A percentile compares a stretch with the other conserved stretches of the same genome.
These are phyloP conservation scores for Corythornis leucogaster DNA, from an alignment of 2,797 vertebrate genomes.

Conservation along the genomic window DNA sequence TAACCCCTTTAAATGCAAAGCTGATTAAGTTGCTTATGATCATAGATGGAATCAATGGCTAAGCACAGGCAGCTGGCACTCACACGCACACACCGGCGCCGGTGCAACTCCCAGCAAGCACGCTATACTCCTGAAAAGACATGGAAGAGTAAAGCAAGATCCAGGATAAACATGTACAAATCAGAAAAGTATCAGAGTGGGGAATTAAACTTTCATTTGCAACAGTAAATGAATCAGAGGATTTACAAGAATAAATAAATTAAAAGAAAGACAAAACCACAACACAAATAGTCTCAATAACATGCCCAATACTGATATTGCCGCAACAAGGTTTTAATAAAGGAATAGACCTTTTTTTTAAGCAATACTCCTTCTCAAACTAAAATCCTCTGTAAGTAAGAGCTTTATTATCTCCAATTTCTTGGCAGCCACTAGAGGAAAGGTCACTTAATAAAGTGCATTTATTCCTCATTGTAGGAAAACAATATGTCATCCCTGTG, in stretches of 20 bases:
- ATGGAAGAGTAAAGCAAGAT: background rate
- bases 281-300: background rate
- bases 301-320: background rate
- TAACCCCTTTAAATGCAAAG: slow-evolving; percentile 24
- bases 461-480: slow-evolving; percentile 79
- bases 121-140: background rate
- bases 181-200: background rate
- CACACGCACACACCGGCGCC: background rate
- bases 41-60: background rate
- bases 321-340: slow-evolving; percentile 66
- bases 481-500: slow-evolving; percentile 78
- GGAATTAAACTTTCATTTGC: slow-evolving; percentile 35
- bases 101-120: background rate
- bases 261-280: background rate
- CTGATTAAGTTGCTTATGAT: slow-evolving; percentile 23
- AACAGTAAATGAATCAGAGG: slow-evolving; percentile 21
- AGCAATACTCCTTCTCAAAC: slow-evolving; percentile 53
- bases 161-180: background rate
- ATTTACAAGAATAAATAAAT: slow-evolving; percentile 43
- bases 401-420: slow-evolving; percentile 80
- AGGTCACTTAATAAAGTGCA: slow-evolving; percentile 81
- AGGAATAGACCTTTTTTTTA: slow-evolving; percentile 33
- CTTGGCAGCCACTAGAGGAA: slow-evolving; percentile 76
- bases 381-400: slow-evolving; percentile 71
- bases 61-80: background rate